A percentile compares a stretch with the other conserved stretches of the same genome.
phyloP scores from a whole-genome alignment of 2,888 invertebrate species.

The Sericinus montela region DNA sequence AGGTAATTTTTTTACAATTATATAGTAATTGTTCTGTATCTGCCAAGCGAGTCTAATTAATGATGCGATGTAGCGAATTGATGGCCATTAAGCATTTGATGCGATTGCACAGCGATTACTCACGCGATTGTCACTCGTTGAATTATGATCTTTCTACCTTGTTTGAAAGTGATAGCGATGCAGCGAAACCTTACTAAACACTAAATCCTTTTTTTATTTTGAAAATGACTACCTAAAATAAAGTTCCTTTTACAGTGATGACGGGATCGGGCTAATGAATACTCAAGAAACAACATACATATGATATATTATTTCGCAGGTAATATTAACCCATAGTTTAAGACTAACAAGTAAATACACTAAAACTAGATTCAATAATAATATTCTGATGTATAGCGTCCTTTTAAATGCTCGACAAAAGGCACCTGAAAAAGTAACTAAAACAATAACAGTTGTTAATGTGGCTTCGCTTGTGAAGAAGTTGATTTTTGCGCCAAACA shows the following conservation, averaged over 20 bases:
- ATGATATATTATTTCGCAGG: neutral
- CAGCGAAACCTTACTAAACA: neutral
- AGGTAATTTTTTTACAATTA: slow-evolving; percentile 1
- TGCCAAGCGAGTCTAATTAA: slow-evolving; percentile 4
- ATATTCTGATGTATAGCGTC: no score
- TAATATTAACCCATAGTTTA: neutral
- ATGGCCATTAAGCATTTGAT: neutral
- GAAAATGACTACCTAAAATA: neutral
- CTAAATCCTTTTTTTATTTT: neutral
- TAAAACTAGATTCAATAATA: no score
- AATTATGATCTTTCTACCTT: neutral
- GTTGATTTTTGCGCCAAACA: no score
- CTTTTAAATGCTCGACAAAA: no score
- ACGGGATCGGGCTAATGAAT: neutral
- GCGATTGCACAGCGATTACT: neutral
- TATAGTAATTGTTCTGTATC: neutral
- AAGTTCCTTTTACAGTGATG: no score
- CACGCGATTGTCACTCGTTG: neutral
- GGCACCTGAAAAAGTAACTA: no score
- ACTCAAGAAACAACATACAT: slow-evolving; percentile 5
- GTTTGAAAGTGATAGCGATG: neutral
- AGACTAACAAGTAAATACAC: no score
- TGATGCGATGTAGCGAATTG: neutral
- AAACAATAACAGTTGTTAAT: no score
- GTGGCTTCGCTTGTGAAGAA: no score